Evolutionary conservation across 2,797 vertebrate genomes (phyloP).

Genomic region (Gymnothorax javanicus): DNA sequence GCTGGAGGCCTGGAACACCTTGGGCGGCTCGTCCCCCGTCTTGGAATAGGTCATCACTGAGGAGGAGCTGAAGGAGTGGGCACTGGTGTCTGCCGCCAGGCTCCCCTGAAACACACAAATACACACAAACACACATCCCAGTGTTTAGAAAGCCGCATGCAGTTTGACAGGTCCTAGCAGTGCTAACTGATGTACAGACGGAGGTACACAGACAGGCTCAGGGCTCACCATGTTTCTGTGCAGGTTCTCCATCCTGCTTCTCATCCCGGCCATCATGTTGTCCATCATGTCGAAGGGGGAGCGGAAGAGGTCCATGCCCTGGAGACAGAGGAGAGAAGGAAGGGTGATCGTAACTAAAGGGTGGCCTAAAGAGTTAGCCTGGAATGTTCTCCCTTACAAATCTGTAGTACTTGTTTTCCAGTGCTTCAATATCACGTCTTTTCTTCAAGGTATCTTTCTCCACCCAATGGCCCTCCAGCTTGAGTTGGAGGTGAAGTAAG

Average conservation of each 20-base stretch:
- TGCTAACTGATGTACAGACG: background rate
- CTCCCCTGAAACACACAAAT: constrained; percentile 71
- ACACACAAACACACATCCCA: constrained; percentile 21
- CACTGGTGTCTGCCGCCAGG: constrained; percentile 67
- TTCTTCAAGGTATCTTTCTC: too few species aligned
- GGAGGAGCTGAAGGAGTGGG: constrained; percentile 88
- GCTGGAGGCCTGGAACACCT: constrained; percentile 86
- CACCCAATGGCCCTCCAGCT: too few species aligned
- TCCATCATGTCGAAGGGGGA: constrained; percentile 81
- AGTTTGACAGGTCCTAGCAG: constrained; percentile 6
- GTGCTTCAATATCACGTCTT: too few species aligned
- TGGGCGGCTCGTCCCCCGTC: constrained; percentile 84
- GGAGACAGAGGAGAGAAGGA: constrained; percentile 23
- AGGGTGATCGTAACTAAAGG: background rate
- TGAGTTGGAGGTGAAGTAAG: too few species aligned
- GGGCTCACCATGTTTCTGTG: constrained; percentile 82
- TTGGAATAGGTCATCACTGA: constrained; percentile 91
- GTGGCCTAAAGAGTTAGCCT: too few species aligned
- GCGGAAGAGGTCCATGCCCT: constrained; percentile 59
- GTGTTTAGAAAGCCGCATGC: background rate
- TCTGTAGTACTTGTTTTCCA: too few species aligned
- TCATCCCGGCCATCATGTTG: constrained; percentile 83
- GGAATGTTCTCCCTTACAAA: too few species aligned
- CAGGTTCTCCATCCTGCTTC: constrained; percentile 79
- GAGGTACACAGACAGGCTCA: background rate